A percentile compares a stretch with the other conserved stretches of the same genome.
phyloP scores from a whole-genome alignment of 2,797 vertebrate genomes.

The Clarias platycephalus region DNA sequence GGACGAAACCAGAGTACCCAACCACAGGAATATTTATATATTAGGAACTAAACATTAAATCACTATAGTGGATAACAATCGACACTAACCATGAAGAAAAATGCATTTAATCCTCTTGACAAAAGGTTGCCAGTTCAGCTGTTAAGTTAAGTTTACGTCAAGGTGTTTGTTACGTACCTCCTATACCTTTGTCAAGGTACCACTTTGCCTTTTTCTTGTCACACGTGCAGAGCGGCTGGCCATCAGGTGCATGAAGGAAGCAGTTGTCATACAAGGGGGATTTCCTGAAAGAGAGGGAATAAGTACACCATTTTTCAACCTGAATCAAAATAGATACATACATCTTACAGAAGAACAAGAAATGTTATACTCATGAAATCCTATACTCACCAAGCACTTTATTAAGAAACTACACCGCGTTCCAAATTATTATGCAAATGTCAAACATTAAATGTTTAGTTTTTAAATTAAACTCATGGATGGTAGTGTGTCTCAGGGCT shows the following conservation, averaged over 20 bases:
- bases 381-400: not conserved
- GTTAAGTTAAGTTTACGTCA: not conserved
- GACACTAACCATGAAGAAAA: not conserved
- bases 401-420: not conserved
- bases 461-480: no score
- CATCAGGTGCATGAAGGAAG: slow-evolving; percentile 94
- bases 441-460: no score
- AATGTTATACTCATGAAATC: not conserved
- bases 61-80: not conserved
- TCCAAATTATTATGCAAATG: no score
- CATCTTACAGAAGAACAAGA: not conserved
- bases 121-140: not conserved
- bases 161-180: slow-evolving; percentile 74
- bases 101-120: no score
- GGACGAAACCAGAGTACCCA: no score
- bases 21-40: no score
- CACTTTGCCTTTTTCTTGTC: slow-evolving; percentile 98
- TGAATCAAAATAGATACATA: not conserved
- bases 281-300: slow-evolving; percentile 74
- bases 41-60: not conserved
- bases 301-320: not conserved
- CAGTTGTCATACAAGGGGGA: slow-evolving; percentile 98
- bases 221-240: slow-evolving; percentile 94
- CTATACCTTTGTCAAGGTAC: slow-evolving; percentile 97
- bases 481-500: no score